Conservation (phyloP, 2,888 invertebrate genomes). For the Chrysina gloriosa region DNA sequence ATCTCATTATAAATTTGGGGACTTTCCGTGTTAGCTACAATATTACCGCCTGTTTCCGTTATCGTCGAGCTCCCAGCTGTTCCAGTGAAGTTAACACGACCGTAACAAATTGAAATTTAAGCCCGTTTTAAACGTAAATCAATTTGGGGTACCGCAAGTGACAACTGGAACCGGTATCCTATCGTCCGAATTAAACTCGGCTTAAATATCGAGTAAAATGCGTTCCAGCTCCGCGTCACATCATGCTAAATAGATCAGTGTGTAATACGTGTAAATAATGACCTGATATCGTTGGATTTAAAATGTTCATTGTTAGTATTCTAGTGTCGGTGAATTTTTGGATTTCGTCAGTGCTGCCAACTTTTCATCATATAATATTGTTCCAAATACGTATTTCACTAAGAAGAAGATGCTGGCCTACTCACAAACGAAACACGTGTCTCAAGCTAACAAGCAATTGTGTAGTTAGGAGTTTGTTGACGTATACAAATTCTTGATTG, state of each 20-base stretch:
- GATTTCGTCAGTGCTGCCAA: no score
- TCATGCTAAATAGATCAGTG: neutral
- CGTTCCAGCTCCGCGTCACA: neutral
- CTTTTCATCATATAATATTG: no score
- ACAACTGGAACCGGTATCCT: constrained; percentile 7
- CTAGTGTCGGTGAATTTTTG: no score
- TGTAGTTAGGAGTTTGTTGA: no score
- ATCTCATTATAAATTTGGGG: neutral
- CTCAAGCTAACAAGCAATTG: no score
- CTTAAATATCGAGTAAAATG: constrained; percentile 8
- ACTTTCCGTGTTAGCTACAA: neutral
- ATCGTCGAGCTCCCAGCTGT: constrained; percentile 13
- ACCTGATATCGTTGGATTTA: no score
- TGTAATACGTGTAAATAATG: no score
- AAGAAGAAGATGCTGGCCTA: no score
- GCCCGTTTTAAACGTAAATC: constrained; percentile 24
- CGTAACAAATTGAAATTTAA: constrained; percentile 28
- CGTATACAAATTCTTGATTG: no score
- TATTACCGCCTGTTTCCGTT: neutral
- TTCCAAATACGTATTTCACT: no score
- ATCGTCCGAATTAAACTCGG: constrained; percentile 16
- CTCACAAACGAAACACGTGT: no score
- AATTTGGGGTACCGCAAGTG: constrained; percentile 11
- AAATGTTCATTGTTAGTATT: no score
- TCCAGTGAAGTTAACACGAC: constrained; percentile 10